A percentile compares a stretch with the other conserved stretches of the same genome.
These are phyloP conservation scores for Cryptomyrus ogoouensis DNA, from an alignment of 2,113 vertebrate genomes.

Conservation along the genomic window DNA sequence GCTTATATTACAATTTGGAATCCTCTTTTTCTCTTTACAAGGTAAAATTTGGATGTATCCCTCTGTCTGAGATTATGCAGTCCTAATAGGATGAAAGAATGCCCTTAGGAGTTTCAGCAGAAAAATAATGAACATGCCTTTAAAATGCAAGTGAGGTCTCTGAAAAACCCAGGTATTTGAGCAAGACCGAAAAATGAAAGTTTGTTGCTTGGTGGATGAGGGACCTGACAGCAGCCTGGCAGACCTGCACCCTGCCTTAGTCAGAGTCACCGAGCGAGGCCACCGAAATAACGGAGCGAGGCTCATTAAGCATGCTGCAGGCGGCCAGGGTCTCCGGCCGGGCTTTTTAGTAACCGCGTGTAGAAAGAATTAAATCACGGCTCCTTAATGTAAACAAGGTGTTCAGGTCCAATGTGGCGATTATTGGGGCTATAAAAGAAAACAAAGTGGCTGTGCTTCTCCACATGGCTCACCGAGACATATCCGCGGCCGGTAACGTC, in stretches of 20 bases:
- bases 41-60: neutral
- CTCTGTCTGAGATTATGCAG: neutral
- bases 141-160: constrained; percentile 36
- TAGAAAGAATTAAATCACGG: constrained; percentile 57
- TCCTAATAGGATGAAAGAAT: neutral
- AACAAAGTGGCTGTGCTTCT: constrained; percentile 52
- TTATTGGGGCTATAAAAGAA: constrained; percentile 43
- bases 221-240: constrained; percentile 31
- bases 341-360: constrained; percentile 17
- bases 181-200: constrained; percentile 34
- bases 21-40: neutral
- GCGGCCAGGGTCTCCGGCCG: constrained; percentile 20
- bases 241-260: constrained; percentile 39
- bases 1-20: neutral
- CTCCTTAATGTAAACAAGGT: constrained; percentile 48
- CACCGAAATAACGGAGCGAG: constrained; percentile 26
- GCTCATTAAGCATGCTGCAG: constrained; percentile 42
- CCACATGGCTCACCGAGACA: constrained; percentile 60
- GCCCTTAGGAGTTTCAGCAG: neutral
- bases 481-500: constrained; percentile 42
- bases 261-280: constrained; percentile 22
- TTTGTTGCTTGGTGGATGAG: constrained; percentile 55
- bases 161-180: neutral
- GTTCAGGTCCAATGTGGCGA: constrained; percentile 47
- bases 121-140: neutral